Conservation (phyloP, 37 sponge, comb jelly and placozoan genomes). For the Chondrilla cf. caribensis region DNA sequence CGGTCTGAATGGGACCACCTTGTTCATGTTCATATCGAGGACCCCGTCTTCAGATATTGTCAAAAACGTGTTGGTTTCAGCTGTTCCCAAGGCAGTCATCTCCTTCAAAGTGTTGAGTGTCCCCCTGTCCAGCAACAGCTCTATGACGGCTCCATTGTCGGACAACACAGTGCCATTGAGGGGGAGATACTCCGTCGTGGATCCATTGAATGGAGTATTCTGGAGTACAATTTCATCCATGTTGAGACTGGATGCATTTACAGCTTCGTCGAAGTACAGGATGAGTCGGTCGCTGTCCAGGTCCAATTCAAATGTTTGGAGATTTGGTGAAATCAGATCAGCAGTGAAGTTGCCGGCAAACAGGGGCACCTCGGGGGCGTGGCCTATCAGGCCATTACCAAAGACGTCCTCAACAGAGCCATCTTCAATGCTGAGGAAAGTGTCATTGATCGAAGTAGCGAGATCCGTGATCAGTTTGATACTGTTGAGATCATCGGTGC, state of each 20-base stretch:
- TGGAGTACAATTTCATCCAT: slow-evolving; percentile 58
- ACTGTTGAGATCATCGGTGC: slow-evolving; percentile 60
- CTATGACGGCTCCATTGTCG: slow-evolving; percentile 36
- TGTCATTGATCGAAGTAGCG: slow-evolving; percentile 50
- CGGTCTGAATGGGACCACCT: slow-evolving; percentile 21
- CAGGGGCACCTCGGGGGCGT: slow-evolving; percentile 16
- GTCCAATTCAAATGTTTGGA: slow-evolving; percentile 53
- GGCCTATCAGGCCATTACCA: slow-evolving; percentile 39
- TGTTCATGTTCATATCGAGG: slow-evolving; percentile 78
- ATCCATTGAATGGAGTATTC: not conserved
- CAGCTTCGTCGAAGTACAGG: slow-evolving; percentile 73
- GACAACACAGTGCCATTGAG: slow-evolving; percentile 40
- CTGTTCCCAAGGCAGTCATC: slow-evolving; percentile 45
- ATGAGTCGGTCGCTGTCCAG: slow-evolving; percentile 62
- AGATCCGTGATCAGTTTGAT: slow-evolving; percentile 69
- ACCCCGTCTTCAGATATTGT: slow-evolving; percentile 46
- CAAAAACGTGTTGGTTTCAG: slow-evolving; percentile 50
- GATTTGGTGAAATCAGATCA: slow-evolving; percentile 51
- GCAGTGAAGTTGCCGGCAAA: slow-evolving; percentile 62
- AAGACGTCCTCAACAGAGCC: slow-evolving; percentile 63
- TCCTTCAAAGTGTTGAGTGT: slow-evolving; percentile 74
- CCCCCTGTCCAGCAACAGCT: slow-evolving; percentile 27
- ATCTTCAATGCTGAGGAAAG: slow-evolving; percentile 62
- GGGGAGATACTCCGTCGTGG: slow-evolving; percentile 21
- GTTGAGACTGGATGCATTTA: slow-evolving; percentile 59